Evolutionary conservation across 2,888 invertebrate genomes (phyloP), one percentile per base, ranked within the genome.

Genomic region (Ceraclea dissimilis): DNA sequence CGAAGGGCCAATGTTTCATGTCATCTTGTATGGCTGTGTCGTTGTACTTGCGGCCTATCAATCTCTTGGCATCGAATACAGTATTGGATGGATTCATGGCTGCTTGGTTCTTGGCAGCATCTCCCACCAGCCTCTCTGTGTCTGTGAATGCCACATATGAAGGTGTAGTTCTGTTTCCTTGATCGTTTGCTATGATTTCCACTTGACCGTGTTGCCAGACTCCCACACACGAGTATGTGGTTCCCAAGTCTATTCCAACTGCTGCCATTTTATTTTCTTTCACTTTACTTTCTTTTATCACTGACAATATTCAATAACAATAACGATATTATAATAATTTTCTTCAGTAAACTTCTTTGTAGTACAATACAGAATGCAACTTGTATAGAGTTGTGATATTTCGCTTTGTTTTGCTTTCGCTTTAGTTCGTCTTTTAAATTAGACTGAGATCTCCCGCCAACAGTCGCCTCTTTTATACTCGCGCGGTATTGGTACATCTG

Each of bases 131-230:
- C 50, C 91, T 78, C 71, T 92, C 91, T 2, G 83, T 85, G 64
- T 92, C 90, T 20, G 88, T 90, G 70, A 92, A 93, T 4, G 90
- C 90, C 51, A 92, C 91, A 72, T 90, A 93, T 62, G 88, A 88
- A 49, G 92, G 91, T 51, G 91, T 93, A 10, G 90, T 91, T 52
- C 91, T 76, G 71, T 92, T 92, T 61, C 91, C 92, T 72, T 91
- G 90, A 69, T 91, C 90, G 69, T 93, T 93, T 57, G 92, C 89
- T 68, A 92, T 90, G 68, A 88, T 88, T 69, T 88, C 88, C 60
- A 89, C 88, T 70, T 87, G 85, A 58, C 85, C 86, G 67, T 89
- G 83, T 68, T 88, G 86, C 81, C 86, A 90, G n/a, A 90, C 88
- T 65, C 88, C 90, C 49, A 90, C 89, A 68, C 89, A 88, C 33